Percentiles rank a stretch among this genome's conserved stretches.
phyloP scores from a whole-genome alignment of 1,140 invertebrate species.

The Telenomus remus region DNA sequence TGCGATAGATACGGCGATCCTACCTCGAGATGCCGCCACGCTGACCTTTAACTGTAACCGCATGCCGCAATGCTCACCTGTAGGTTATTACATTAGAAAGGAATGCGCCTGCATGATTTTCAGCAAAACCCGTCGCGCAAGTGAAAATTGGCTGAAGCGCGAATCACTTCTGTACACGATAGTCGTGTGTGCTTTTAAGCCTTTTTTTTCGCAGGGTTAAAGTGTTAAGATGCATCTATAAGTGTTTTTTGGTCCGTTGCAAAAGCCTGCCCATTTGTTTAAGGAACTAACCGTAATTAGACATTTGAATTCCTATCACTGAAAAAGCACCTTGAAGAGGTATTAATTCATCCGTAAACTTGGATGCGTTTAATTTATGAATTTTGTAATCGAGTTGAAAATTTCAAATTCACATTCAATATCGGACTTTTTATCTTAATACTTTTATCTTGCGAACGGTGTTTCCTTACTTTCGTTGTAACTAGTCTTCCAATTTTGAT shows the following conservation, averaged over 20 bases:
- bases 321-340: too few species aligned
- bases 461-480: too few species aligned
- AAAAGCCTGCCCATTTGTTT: neutral
- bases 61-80: slow-evolving; percentile 71
- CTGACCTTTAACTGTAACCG: slow-evolving; percentile 73
- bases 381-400: too few species aligned
- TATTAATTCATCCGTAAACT: too few species aligned
- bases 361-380: too few species aligned
- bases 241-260: too few species aligned
- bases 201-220: neutral
- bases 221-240: neutral
- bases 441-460: too few species aligned
- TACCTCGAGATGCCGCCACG: slow-evolving; percentile 65
- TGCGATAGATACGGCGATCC: slow-evolving; percentile 60
- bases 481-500: too few species aligned
- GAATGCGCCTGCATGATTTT: slow-evolving; percentile 63
- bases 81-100: slow-evolving; percentile 65
- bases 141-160: slow-evolving; percentile 46
- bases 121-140: slow-evolving; percentile 45
- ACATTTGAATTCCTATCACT: too few species aligned
- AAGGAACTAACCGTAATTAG: neutral
- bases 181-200: neutral
- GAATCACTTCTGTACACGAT: slow-evolving; percentile 27
- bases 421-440: too few species aligned
- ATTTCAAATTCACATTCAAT: too few species aligned